A percentile compares a stretch with the other conserved stretches of the same genome.
Evolutionary conservation across 2,888 invertebrate species (phyloP).

Genomic region (Cataglyphis livida): DNA sequence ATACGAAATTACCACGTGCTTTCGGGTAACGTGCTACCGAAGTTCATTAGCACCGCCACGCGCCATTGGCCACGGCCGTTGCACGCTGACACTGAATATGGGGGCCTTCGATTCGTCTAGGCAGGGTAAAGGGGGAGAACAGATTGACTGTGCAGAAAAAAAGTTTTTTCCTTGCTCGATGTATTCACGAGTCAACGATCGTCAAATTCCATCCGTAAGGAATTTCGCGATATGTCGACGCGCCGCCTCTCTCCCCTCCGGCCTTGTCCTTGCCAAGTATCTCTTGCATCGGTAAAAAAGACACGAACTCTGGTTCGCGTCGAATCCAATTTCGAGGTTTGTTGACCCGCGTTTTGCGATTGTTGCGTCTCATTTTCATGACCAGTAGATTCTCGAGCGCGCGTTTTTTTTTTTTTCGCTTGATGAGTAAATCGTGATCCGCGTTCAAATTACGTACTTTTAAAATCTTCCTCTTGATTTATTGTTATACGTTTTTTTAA

Average conservation of each 20-base stretch:
- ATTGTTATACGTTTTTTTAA: background rate
- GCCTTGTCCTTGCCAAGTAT: conserved; percentile 13
- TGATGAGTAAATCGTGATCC: background rate
- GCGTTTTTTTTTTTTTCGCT: conserved; percentile 13
- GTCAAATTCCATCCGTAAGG: conserved; percentile 59
- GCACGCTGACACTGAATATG: conserved; percentile 58
- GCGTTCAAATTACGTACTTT: conserved; percentile 3
- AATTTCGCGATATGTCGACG: conserved; percentile 43
- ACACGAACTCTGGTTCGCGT: conserved; percentile 43
- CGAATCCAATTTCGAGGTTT: conserved; percentile 43
- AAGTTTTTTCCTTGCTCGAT: conserved; percentile 13
- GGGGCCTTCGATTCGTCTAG: background rate
- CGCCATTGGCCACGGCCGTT: conserved; percentile 71
- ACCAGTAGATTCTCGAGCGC: background rate
- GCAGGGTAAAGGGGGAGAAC: conserved; percentile 9
- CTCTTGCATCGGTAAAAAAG: conserved; percentile 36
- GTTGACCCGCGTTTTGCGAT: conserved; percentile 42
- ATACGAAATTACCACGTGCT: conserved; percentile 64
- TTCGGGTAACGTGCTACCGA: conserved; percentile 63
- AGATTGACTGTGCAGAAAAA: conserved; percentile 35
- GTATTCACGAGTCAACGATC: conserved; percentile 27
- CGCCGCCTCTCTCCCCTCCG: background rate
- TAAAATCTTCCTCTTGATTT: background rate
- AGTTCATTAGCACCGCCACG: conserved; percentile 78
- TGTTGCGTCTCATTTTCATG: conserved; percentile 43